A percentile compares a stretch with the other conserved stretches of the same genome.
Evolutionary conservation across 1,140 invertebrate genomes (phyloP).

Genomic region (Hirudo medicinalis): DNA sequence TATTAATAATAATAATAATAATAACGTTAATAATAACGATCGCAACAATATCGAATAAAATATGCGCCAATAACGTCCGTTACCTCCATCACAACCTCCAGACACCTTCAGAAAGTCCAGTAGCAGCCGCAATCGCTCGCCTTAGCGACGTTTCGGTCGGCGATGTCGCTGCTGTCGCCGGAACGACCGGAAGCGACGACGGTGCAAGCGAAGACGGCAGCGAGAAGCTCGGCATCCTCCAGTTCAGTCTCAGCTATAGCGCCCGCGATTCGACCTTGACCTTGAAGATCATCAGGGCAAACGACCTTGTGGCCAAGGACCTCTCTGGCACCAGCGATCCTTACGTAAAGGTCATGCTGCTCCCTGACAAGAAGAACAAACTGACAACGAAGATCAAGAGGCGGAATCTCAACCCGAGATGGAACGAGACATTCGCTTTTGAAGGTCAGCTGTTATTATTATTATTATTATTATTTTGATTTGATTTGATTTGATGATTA

Average conservation of each 20-base stretch:
- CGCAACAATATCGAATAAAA: neutral
- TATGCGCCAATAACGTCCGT: no score
- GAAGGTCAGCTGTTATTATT: slow-evolving; percentile 47
- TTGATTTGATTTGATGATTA: neutral
- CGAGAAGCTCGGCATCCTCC: slow-evolving; percentile 61
- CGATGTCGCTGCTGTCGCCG: no score
- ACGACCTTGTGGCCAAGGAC: slow-evolving; percentile 66
- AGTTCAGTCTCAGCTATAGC: slow-evolving; percentile 62
- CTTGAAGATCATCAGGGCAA: slow-evolving; percentile 48
- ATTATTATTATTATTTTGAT: neutral
- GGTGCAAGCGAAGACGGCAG: slow-evolving; percentile 31
- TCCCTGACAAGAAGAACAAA: slow-evolving; percentile 73
- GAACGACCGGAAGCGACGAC: neutral
- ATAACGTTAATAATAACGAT: neutral
- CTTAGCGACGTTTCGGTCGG: no score
- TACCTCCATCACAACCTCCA: no score
- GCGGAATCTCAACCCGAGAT: slow-evolving; percentile 81
- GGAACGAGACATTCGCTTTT: slow-evolving; percentile 96
- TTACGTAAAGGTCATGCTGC: slow-evolving; percentile 59
- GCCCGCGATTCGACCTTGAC: slow-evolving; percentile 42
- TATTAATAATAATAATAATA: neutral
- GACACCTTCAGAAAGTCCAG: no score
- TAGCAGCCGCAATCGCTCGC: no score
- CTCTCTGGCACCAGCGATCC: slow-evolving; percentile 60
- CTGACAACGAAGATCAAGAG: slow-evolving; percentile 90